Evolutionary conservation across 2,888 invertebrate species (phyloP).

Genomic region (Conistra vaccinii): DNA sequence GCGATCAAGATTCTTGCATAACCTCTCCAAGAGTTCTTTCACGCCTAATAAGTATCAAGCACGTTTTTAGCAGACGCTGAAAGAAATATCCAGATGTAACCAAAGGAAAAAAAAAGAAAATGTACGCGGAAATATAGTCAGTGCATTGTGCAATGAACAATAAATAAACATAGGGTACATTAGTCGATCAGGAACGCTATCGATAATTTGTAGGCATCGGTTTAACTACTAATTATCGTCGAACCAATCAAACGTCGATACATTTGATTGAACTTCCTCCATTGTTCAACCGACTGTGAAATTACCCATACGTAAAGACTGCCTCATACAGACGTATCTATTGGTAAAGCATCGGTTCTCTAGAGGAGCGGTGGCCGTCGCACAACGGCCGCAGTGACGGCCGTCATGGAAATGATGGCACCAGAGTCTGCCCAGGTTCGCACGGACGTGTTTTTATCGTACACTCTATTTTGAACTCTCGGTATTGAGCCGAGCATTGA

Average conservation of each 20-base stretch:
- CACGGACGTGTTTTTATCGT: too few relatives aligned
- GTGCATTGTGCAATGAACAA: slow-evolving; percentile 9
- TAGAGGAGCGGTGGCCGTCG: too few relatives aligned
- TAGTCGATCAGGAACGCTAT: slow-evolving; percentile 39
- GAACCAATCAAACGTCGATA: slow-evolving; percentile 12
- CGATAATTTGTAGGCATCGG: slow-evolving; percentile 45
- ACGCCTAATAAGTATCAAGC: slow-evolving; percentile 19
- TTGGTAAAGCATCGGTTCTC: not conserved
- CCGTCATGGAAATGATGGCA: too few relatives aligned
- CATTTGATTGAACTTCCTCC: slow-evolving; percentile 36
- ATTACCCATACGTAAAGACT: slow-evolving; percentile 26
- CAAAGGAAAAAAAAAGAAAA: slow-evolving; percentile 2
- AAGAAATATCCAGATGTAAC: slow-evolving; percentile 4
- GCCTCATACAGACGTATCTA: not conserved
- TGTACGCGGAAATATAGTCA: slow-evolving; percentile 21
- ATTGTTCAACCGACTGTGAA: slow-evolving; percentile 15
- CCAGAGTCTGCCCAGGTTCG: too few relatives aligned
- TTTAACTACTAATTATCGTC: not conserved
- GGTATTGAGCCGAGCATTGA: too few relatives aligned
- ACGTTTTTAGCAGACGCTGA: not conserved
- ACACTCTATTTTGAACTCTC: too few relatives aligned
- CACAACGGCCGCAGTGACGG: too few relatives aligned
- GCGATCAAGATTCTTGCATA: slow-evolving; percentile 12
- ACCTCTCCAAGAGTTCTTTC: slow-evolving; percentile 30
- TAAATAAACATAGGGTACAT: slow-evolving; percentile 39